Conservation (phyloP, 2,113 vertebrate species). For the Colossoma macropomum region DNA sequence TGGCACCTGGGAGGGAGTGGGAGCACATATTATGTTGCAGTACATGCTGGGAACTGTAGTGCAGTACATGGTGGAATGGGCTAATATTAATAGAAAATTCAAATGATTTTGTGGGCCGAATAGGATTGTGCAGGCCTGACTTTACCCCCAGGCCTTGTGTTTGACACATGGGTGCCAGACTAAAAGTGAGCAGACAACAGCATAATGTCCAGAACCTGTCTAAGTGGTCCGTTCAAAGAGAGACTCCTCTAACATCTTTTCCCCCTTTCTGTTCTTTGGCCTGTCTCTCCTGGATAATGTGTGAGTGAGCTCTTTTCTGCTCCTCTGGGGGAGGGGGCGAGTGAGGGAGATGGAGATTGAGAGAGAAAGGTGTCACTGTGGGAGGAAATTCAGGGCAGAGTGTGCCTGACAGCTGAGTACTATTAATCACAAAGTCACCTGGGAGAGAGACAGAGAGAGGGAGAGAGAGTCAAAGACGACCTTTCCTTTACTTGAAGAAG, state of each 20-base stretch:
- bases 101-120: too few relatives aligned
- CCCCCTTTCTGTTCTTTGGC: conserved; percentile 10
- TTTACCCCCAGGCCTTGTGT: too few relatives aligned
- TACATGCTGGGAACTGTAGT: too few relatives aligned
- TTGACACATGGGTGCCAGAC: too few relatives aligned
- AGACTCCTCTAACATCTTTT: conserved; percentile 1
- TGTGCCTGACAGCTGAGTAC: conserved; percentile 72
- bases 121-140: too few relatives aligned
- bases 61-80: too few relatives aligned
- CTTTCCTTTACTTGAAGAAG: conserved; percentile 30
- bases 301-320: conserved; percentile 15
- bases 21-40: too few relatives aligned
- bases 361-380: conserved; percentile 64
- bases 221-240: not conserved
- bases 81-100: too few relatives aligned
- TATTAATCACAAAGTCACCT: conserved; percentile 77
- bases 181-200: not conserved
- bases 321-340: conserved; percentile 10
- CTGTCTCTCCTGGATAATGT: conserved; percentile 14
- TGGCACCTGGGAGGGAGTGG: too few relatives aligned
- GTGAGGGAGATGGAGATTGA: conserved; percentile 40
- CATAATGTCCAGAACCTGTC: not conserved
- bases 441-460: conserved; percentile 45
- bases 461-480: conserved; percentile 54
- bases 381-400: conserved; percentile 66